Percentiles rank a stretch among this genome's conserved stretches.
Conservation (phyloP, 2,888 invertebrate genomes). For the Nomada fabriciana region DNA sequence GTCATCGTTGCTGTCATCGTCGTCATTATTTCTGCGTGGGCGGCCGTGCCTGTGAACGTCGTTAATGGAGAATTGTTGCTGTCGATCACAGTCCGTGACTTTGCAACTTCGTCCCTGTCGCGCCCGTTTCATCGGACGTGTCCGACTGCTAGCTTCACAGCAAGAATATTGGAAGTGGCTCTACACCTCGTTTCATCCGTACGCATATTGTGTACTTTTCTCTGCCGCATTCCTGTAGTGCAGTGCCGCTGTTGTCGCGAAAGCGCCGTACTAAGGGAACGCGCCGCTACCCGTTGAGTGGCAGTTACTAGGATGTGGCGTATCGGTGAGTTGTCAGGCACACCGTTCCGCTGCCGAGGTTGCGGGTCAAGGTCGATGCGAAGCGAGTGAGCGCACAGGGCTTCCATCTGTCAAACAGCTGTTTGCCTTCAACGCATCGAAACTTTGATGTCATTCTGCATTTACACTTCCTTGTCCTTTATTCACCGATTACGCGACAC, state of each 20-base stretch:
- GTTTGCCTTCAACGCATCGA: conserved; percentile 76
- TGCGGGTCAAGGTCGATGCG: conserved; percentile 83
- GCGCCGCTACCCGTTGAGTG: conserved; percentile 55
- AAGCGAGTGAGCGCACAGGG: conserved; percentile 71
- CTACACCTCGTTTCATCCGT: conserved; percentile 35
- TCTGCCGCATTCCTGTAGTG: conserved; percentile 48
- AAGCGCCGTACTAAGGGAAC: conserved; percentile 47
- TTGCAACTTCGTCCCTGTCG: conserved; percentile 75
- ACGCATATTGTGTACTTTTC: conserved; percentile 50
- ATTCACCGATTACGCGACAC: conserved; percentile 30
- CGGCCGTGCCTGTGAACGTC: conserved; percentile 65
- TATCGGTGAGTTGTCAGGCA: conserved; percentile 79
- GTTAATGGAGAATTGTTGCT: conserved; percentile 77
- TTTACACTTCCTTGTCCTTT: conserved; percentile 20
- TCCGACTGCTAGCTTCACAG: conserved; percentile 38
- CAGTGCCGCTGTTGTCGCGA: conserved; percentile 43
- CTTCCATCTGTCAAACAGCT: conserved; percentile 83
- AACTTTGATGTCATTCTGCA: conserved; percentile 48
- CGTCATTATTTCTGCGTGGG: conserved; percentile 58
- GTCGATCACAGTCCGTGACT: conserved; percentile 75
- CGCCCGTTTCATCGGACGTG: conserved; percentile 43
- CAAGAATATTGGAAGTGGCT: conserved; percentile 45
- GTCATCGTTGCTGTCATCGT: conserved; percentile 11
- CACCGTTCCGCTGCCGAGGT: conserved; percentile 75
- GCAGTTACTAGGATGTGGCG: conserved; percentile 79